These are phyloP conservation scores for Myocastor coypus DNA, from an alignment of 2,113 vertebrate species.

Conservation along the genomic window DNA sequence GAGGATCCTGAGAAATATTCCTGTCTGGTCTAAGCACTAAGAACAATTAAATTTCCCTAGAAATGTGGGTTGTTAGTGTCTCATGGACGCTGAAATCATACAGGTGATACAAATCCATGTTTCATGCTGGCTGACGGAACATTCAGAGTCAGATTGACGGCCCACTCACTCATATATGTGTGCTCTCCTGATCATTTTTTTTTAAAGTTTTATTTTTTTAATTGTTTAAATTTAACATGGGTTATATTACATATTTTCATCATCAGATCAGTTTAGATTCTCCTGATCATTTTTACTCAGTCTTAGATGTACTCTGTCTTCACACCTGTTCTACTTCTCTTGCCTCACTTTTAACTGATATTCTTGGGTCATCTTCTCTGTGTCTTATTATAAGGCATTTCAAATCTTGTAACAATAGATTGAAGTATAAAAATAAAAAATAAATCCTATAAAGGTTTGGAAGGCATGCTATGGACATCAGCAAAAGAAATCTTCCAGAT, in stretches of 20 bases:
- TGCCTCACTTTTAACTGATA: slow-evolving; percentile 54
- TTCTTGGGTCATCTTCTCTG: background rate
- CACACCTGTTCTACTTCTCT: slow-evolving; percentile 32
- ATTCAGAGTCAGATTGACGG: background rate
- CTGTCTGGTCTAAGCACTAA: background rate
- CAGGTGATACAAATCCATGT: slow-evolving; percentile 12
- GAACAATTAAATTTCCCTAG: slow-evolving; percentile 12
- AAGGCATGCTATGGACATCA: background rate
- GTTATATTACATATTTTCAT: no score
- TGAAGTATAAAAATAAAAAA: slow-evolving; percentile 56
- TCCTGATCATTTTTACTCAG: background rate
- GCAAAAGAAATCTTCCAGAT: slow-evolving; percentile 18
- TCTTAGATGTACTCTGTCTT: slow-evolving; percentile 22
- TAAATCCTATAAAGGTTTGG: background rate
- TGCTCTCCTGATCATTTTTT: background rate
- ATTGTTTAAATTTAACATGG: no score
- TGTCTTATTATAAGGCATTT: background rate
- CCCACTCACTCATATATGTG: background rate
- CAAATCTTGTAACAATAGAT: slow-evolving; percentile 40
- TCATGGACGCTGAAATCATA: background rate
- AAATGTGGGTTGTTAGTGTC: slow-evolving; percentile 36
- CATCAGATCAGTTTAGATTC: no score
- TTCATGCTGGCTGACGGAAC: slow-evolving; percentile 7
- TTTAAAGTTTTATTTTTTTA: no score
- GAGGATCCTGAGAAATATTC: background rate